Base-by-base conservation (phyloP, 2,888 invertebrate genomes). In the Hemicrepidius hirtus region DNA sequence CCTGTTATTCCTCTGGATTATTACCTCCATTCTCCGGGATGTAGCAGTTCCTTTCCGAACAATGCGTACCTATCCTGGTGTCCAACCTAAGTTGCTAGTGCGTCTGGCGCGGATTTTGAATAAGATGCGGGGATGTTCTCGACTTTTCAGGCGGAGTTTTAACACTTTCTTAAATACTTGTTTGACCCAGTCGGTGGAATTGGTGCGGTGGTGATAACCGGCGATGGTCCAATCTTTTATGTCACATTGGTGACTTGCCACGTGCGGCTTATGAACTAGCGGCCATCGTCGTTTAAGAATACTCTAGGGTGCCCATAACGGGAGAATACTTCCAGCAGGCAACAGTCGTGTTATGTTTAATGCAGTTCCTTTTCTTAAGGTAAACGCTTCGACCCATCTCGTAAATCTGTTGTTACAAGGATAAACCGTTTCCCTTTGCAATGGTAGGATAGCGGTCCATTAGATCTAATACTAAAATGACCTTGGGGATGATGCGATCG, bases 21-120 rank as follows among this genome's bases (percentile, higher is more conserved):
- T 28, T n/a, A 32, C 16, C 32, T 20, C 55, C 55, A 55, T 28
- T 55, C 55, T 13, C 55, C 55, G 32, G 55, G 55, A n/a, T n/a
- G 32, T 10, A 12, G 24, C 12, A 16, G 28, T 16, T 55, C 55
- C 24, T n/a, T 13, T 55, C 28, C 28, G 28, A 28, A 28, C 6
- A 28, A 28, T 28, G 28, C 28, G 28, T 28, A n/a, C n/a, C n/a
- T n/a, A 28, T 28, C n/a, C n/a, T n/a, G n/a, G n/a, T n/a, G n/a
- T n/a, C n/a, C n/a, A n/a, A n/a, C n/a, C n/a, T n/a, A n/a, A 6
- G 28, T 28, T 32, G 55, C 12, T 24, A 10, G 20, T 55, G 32
- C 16, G 28, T 55, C 55, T 21, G 16, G 16, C 16, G 0, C 55
- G 21, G 13, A 32, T 13, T 12, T 28, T 16, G 28, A 55, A 55